Percentiles rank a stretch among this genome's conserved stretches.
These are phyloP conservation scores for Neomonachus schauinslandi DNA, from an alignment of 2,113 vertebrate genomes.

Conservation along the genomic window DNA sequence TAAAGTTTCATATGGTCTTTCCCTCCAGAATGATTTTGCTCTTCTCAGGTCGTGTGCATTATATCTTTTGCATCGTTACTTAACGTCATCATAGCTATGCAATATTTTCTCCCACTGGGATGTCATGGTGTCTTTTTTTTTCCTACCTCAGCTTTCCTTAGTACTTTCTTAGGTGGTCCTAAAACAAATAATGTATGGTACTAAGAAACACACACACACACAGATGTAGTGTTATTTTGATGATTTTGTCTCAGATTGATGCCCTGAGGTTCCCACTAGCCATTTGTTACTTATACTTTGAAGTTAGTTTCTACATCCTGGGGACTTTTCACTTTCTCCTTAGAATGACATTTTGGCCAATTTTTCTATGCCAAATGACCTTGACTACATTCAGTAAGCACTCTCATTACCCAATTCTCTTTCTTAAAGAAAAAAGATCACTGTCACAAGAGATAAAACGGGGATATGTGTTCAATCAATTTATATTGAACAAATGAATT, in stretches of 20 bases:
- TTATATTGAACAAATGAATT: constrained; percentile 41
- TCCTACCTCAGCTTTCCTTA: neutral
- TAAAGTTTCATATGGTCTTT: neutral
- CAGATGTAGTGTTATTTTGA: neutral
- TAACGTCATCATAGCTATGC: neutral
- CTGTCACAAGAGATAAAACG: constrained; percentile 22
- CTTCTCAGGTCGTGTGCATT: neutral
- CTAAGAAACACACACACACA: neutral
- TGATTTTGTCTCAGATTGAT: neutral
- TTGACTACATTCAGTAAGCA: neutral
- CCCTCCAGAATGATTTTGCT: neutral
- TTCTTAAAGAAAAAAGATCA: neutral
- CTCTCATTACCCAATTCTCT: neutral
- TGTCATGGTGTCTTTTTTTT: neutral
- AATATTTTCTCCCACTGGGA: neutral
- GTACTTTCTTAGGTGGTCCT: neutral
- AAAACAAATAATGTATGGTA: neutral
- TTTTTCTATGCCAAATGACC: neutral
- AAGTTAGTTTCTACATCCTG: neutral
- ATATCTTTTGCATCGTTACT: neutral
- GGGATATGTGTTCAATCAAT: neutral
- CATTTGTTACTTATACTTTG: neutral
- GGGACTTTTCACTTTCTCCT: neutral
- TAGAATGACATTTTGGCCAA: neutral
- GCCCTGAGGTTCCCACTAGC: neutral